These are phyloP conservation scores for Anseranas semipalmata DNA, from an alignment of 2,113 vertebrate genomes.

Conservation along the genomic window DNA sequence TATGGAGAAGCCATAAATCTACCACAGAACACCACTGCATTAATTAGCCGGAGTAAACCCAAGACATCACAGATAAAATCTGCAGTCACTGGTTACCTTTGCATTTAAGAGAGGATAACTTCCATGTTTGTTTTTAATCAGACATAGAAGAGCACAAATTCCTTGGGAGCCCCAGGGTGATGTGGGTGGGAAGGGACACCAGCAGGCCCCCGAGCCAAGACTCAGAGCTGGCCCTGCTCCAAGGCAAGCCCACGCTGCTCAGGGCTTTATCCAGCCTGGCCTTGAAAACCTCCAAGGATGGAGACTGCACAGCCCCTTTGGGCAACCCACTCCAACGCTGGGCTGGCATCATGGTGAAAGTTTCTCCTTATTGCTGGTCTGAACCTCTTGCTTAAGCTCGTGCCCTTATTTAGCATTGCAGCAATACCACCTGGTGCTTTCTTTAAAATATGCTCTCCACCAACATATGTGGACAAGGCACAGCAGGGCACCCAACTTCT, in stretches of 20 bases:
- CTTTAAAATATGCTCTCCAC: background rate
- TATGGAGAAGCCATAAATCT: background rate
- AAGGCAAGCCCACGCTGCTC: background rate
- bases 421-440: background rate
- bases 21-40: background rate
- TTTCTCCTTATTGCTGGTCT: background rate
- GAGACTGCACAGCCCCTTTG: background rate
- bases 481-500: background rate
- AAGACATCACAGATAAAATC: background rate
- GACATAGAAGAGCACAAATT: fast-evolving
- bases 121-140: background rate
- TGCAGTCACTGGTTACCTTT: background rate
- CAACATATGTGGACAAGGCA: too few relatives aligned
- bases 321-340: fast-evolving
- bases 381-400: background rate
- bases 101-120: background rate
- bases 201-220: background rate
- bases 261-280: background rate
- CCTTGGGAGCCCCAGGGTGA: background rate
- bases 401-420: background rate
- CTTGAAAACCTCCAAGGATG: background rate
- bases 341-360: fast-evolving
- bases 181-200: background rate
- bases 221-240: background rate
- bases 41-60: background rate